phyloP scores from a whole-genome alignment of 2,113 vertebrate genomes.

The Austrofundulus limnaeus region DNA sequence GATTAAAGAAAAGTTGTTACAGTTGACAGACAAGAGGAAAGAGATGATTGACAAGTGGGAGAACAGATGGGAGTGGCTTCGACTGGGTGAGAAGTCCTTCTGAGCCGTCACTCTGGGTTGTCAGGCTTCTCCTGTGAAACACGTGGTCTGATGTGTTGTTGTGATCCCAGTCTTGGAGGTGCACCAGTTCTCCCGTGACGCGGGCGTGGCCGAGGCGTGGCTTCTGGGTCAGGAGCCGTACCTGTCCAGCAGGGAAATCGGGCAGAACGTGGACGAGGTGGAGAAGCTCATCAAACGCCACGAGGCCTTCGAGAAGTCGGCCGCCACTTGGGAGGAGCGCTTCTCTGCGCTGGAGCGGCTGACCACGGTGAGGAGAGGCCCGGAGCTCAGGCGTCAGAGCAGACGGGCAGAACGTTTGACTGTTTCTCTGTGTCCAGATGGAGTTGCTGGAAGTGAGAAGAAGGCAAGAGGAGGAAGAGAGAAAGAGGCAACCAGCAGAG shows the following conservation, averaged over 20 bases:
- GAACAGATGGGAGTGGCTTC: constrained; percentile 94
- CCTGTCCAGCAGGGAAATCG: constrained; percentile 92
- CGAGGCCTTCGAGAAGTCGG: constrained; percentile 97
- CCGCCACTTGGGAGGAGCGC: constrained; percentile 97
- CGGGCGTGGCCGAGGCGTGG: constrained; percentile 96
- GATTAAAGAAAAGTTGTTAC: constrained; percentile 94
- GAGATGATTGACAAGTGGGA: constrained; percentile 98
- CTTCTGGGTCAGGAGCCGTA: constrained; percentile 96
- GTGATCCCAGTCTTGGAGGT: constrained; percentile 68
- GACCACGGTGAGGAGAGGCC: constrained; percentile 83
- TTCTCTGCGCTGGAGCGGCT: constrained; percentile 94
- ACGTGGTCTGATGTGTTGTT: not conserved
- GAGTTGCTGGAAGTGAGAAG: constrained; percentile 97
- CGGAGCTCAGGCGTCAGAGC: not conserved
- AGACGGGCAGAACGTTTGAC: not conserved
- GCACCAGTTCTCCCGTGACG: constrained; percentile 87
- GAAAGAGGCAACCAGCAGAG: constrained; percentile 86
- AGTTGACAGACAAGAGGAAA: constrained; percentile 95
- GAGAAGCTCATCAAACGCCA: constrained; percentile 98
- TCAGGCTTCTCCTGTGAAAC: too few species aligned
- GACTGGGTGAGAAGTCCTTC: constrained; percentile 84
- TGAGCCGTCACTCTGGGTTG: not conserved
- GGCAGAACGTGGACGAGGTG: constrained; percentile 95
- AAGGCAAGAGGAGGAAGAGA: constrained; percentile 95
- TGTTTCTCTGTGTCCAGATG: constrained; percentile 57